These are phyloP conservation scores for Dipodomys spectabilis DNA, from an alignment of 2,113 vertebrate species.

Conservation along the genomic window DNA sequence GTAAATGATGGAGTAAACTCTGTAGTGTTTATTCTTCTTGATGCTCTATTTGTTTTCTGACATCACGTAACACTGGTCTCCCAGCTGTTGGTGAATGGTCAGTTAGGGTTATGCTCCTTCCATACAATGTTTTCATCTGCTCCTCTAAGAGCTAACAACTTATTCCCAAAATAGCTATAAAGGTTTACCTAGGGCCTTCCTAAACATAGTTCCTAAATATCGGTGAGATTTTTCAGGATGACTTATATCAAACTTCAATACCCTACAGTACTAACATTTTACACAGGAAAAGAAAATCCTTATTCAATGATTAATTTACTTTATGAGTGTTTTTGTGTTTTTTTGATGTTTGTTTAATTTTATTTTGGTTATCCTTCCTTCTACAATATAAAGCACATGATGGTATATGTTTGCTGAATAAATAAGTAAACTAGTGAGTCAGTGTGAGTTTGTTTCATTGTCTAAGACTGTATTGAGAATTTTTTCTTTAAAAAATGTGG, in stretches of 20 bases:
- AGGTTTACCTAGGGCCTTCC: neutral
- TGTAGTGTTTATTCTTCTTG: neutral
- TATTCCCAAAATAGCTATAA: neutral
- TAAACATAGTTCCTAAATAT: neutral
- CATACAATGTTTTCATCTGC: neutral
- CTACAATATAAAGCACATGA: neutral
- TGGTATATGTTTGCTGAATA: neutral
- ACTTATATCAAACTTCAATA: neutral
- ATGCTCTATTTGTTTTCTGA: neutral
- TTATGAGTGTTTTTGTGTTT: neutral
- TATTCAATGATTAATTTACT: neutral
- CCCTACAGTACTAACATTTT: neutral
- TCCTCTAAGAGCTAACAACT: neutral
- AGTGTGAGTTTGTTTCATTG: neutral
- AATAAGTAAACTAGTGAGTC: neutral
- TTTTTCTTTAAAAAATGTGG: neutral
- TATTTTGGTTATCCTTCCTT: neutral
- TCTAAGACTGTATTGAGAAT: neutral
- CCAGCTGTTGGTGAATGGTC: neutral
- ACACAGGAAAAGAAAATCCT: neutral
- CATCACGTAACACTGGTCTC: rapidly evolving
- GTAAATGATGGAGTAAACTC: neutral
- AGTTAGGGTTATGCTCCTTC: too few relatives aligned
- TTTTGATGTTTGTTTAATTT: neutral
- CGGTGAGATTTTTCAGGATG: neutral